phyloP scores from a whole-genome alignment of 1,140 invertebrate species.

The Geopemphigus sp. region DNA sequence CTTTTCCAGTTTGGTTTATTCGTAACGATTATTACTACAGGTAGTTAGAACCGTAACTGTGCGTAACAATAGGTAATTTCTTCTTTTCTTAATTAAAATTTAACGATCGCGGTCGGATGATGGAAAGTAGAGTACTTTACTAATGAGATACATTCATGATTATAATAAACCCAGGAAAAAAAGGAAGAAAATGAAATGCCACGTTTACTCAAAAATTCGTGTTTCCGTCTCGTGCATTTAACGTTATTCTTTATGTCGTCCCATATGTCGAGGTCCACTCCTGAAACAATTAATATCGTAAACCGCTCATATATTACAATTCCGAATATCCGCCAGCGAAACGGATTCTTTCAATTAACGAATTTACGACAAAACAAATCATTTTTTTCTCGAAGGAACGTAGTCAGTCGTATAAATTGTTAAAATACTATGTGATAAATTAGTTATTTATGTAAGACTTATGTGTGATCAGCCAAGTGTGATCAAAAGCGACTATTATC shows the following conservation, averaged over 20 bases:
- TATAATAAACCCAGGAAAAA: neutral
- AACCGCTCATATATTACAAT: too few relatives aligned
- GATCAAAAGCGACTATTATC: constrained; percentile 28
- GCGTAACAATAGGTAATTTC: neutral
- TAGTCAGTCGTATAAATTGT: neutral
- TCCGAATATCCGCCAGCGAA: too few relatives aligned
- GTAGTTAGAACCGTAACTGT: neutral
- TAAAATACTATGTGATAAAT: neutral
- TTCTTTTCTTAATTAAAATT: constrained; percentile 5
- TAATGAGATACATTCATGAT: neutral
- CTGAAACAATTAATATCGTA: too few relatives aligned
- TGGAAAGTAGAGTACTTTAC: neutral
- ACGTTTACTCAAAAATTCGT: too few relatives aligned
- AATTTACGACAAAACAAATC: too few relatives aligned
- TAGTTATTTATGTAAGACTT: constrained; percentile 13
- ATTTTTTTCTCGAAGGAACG: neutral
- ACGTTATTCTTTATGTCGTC: too few relatives aligned
- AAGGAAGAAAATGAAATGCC: too few relatives aligned
- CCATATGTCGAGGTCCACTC: too few relatives aligned
- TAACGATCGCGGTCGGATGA: neutral
- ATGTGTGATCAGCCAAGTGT: constrained; percentile 24
- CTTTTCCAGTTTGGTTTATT: neutral
- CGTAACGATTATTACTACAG: neutral
- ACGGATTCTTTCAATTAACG: too few relatives aligned
- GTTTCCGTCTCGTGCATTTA: too few relatives aligned